A percentile compares a stretch with the other conserved stretches of the same genome.
phyloP scores from a whole-genome alignment of 2,888 invertebrate genomes.

The Acronicta leporina region DNA sequence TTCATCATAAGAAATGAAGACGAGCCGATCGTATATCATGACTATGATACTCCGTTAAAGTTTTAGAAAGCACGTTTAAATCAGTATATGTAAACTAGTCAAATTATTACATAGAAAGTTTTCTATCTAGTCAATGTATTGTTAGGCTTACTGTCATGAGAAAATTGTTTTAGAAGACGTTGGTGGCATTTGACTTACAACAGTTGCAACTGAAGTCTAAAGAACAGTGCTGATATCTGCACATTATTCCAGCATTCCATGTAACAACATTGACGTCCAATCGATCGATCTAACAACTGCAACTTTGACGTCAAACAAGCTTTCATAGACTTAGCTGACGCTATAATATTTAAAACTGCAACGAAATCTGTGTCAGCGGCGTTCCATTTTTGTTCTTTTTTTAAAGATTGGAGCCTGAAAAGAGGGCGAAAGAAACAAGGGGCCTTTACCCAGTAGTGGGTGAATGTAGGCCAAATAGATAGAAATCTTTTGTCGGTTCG shows the following conservation, averaged over 20 bases:
- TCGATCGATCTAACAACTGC: conserved; percentile 44
- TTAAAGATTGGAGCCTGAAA: conserved; percentile 35
- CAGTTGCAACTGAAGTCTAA: conserved; percentile 5
- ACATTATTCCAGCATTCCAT: conserved; percentile 31
- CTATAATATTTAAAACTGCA: conserved; percentile 36
- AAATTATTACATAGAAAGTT: conserved; percentile 17
- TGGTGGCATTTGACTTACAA: conserved; percentile 6
- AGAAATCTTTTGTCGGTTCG: conserved; percentile 41
- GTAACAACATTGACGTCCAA: conserved; percentile 33
- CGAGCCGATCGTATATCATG: too few relatives aligned
- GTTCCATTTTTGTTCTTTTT: conserved; percentile 32
- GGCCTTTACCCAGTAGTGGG: conserved; percentile 24
- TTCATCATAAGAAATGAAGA: neutral
- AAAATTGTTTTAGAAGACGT: neutral
- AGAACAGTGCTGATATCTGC: conserved; percentile 17
- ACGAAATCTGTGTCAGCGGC: conserved; percentile 38
- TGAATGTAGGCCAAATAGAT: conserved; percentile 45
- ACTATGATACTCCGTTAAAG: neutral
- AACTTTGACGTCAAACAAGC: conserved; percentile 37
- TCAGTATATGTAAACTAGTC: conserved; percentile 8
- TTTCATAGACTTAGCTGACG: conserved; percentile 18
- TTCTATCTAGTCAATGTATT: conserved; percentile 18
- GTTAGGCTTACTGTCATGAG: neutral
- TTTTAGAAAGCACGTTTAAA: conserved; percentile 19
- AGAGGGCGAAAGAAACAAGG: conserved; percentile 41